A percentile compares a stretch with the other conserved stretches of the same genome.
Evolutionary conservation across 2,797 vertebrate genomes (phyloP).

Genomic region (Eleutherodactylus coqui): DNA sequence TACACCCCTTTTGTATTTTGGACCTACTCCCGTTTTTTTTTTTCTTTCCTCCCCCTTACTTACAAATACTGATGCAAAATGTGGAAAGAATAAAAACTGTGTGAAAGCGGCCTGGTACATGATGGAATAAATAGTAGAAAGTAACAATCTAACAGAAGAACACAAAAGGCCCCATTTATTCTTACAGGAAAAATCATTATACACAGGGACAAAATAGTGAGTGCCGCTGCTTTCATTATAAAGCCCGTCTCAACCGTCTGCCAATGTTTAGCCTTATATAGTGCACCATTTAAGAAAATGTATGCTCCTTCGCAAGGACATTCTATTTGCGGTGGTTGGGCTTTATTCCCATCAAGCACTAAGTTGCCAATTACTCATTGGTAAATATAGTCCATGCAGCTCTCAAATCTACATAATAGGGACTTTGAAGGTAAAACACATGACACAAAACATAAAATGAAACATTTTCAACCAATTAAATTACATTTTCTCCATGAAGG

Average conservation of each 20-base stretch:
- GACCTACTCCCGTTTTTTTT: too few species aligned
- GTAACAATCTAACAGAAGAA: neutral
- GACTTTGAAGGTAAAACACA: too few species aligned
- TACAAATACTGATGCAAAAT: too few species aligned
- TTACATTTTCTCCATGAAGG: too few species aligned
- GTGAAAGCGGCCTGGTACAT: too few species aligned
- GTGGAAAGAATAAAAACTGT: too few species aligned
- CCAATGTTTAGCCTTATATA: slow-evolving; percentile 44
- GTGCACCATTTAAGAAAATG: slow-evolving; percentile 8
- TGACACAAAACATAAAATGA: too few species aligned
- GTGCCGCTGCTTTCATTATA: slow-evolving; percentile 25
- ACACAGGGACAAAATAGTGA: slow-evolving; percentile 29
- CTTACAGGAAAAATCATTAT: slow-evolving; percentile 20
- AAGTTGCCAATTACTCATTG: neutral
- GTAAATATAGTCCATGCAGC: slow-evolving; percentile 24
- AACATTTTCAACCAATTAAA: too few species aligned
- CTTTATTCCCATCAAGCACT: neutral
- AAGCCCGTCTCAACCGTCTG: slow-evolving; percentile 42
- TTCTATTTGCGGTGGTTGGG: slow-evolving; percentile 8
- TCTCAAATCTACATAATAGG: too few species aligned
- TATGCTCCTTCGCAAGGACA: neutral
- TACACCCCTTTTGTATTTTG: too few species aligned
- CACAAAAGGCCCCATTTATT: slow-evolving; percentile 29
- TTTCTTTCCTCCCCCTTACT: too few species aligned
- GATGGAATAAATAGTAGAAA: slow-evolving; percentile 13